A percentile compares a stretch with the other conserved stretches of the same genome.
Conservation (phyloP, 2,797 vertebrate genomes). For the Stomatorhinus walkeri region DNA sequence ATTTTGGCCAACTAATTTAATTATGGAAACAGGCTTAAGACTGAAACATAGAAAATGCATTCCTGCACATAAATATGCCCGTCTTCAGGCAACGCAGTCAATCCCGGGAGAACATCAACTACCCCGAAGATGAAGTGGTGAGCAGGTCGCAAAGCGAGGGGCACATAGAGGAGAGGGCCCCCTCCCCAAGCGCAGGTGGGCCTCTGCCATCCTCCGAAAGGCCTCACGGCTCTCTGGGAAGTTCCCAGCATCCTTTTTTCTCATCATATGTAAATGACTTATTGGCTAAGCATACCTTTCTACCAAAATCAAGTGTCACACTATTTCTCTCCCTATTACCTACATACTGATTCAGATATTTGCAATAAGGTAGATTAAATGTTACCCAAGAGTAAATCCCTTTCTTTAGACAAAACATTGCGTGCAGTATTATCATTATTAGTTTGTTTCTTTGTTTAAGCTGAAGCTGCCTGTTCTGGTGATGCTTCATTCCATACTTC, state of each 20-base stretch:
- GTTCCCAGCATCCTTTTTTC: not conserved
- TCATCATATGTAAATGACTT: not conserved
- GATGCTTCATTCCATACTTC: not conserved
- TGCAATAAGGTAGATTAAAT: not conserved
- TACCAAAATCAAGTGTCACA: not conserved
- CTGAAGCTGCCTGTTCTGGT: not conserved
- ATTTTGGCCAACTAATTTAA: not conserved
- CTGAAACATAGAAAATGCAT: not conserved
- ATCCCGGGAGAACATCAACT: conserved; percentile 64
- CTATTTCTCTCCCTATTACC: not conserved
- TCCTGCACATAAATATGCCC: not conserved
- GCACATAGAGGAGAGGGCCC: conserved; percentile 37
- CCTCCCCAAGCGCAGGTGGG: conserved; percentile 46
- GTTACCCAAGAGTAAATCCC: not conserved
- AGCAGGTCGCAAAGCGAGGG: conserved; percentile 39
- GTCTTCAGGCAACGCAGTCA: conserved; percentile 55
- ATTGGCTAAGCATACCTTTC: not conserved
- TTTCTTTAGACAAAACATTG: not conserved
- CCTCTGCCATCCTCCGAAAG: not conserved
- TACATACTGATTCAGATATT: not conserved
- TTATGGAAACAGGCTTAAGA: not conserved
- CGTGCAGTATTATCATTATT: not conserved
- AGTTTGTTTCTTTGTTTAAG: not conserved
- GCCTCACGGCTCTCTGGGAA: not conserved
- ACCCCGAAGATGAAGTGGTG: conserved; percentile 63